Conservation (phyloP, 2,888 invertebrate species). For the Pyrrhia umbra region DNA sequence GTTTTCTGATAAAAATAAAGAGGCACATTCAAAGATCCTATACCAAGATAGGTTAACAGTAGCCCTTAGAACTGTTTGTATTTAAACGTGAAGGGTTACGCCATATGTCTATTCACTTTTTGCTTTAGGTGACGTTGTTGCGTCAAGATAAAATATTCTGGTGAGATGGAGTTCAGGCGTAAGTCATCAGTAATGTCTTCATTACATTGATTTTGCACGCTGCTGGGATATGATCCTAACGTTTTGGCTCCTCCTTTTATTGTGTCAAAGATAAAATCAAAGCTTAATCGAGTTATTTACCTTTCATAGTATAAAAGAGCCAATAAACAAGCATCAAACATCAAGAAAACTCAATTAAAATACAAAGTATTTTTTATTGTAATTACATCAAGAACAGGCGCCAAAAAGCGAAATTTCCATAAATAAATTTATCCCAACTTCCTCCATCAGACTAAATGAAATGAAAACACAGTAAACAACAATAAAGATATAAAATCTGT, state of each 20-base stretch:
- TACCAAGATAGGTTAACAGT: constrained; percentile 34
- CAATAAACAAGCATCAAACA: neutral
- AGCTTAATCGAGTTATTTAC: too few relatives aligned
- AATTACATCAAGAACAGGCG: neutral
- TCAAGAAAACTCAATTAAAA: neutral
- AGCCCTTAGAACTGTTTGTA: constrained; percentile 20
- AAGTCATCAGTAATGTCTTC: too few relatives aligned
- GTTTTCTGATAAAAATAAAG: constrained; percentile 56
- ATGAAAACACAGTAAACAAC: constrained; percentile 33
- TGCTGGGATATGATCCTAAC: too few relatives aligned
- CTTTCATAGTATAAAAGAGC: too few relatives aligned
- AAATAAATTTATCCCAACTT: neutral
- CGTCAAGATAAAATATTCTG: too few relatives aligned
- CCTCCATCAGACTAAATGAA: constrained; percentile 29
- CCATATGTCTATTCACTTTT: neutral
- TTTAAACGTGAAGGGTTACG: constrained; percentile 13
- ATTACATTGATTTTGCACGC: too few relatives aligned
- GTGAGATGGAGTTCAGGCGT: too few relatives aligned
- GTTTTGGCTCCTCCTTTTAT: too few relatives aligned
- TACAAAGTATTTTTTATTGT: neutral
- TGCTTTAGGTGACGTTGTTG: neutral
- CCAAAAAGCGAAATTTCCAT: neutral
- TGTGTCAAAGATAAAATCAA: too few relatives aligned
- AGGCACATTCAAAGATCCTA: constrained; percentile 46
- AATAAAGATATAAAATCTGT: constrained; percentile 47